Evolutionary conservation across 1,140 invertebrate species (phyloP).

Genomic region (Pollicipes pollicipes): DNA sequence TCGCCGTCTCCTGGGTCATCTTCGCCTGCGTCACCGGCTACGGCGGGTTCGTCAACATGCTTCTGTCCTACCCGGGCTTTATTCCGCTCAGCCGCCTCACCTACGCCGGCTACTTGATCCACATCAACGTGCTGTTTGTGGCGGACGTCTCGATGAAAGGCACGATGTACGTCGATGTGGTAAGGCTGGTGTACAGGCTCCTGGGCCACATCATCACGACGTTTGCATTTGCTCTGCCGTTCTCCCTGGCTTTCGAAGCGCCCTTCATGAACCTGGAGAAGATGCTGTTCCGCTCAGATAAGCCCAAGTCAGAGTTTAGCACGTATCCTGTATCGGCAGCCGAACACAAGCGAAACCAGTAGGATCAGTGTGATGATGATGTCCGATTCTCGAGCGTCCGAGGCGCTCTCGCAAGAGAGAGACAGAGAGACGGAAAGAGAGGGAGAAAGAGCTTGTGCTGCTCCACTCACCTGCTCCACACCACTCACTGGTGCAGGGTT

Average conservation of each 20-base stretch:
- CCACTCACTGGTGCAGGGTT: no score
- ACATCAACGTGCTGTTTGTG: conserved; percentile 25
- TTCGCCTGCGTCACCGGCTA: conserved; percentile 46
- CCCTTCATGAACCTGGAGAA: not conserved
- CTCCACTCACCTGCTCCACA: no score
- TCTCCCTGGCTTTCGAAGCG: not conserved
- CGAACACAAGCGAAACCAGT: no score
- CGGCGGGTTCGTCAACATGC: conserved; percentile 42
- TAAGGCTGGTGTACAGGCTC: not conserved
- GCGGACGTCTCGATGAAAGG: not conserved
- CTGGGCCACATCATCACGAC: not conserved
- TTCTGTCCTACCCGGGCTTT: conserved; percentile 58
- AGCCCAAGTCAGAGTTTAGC: no score
- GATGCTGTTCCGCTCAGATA: no score
- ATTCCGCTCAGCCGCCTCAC: conserved; percentile 69
- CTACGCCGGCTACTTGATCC: conserved; percentile 75
- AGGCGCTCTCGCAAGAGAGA: no score
- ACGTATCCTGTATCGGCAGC: no score
- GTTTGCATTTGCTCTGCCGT: not conserved
- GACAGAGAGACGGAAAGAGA: no score
- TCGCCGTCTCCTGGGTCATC: conserved; percentile 46
- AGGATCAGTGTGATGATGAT: no score
- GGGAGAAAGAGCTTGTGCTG: no score
- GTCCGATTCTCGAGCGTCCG: no score
- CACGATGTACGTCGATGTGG: not conserved